Base-by-base conservation (phyloP, 1,140 invertebrate species). In the Myzus persicae region DNA sequence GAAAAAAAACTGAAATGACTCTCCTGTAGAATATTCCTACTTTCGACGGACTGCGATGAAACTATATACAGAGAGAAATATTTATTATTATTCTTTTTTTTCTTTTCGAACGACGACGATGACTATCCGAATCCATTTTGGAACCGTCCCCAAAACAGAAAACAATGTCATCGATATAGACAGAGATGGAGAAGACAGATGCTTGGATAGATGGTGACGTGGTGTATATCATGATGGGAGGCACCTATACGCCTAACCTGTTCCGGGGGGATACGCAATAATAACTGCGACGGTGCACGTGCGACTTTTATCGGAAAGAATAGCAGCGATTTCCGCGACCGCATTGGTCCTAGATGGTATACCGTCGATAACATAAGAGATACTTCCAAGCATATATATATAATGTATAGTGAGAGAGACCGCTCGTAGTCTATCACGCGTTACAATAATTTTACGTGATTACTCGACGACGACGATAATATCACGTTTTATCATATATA, bases 401-500 rank as follows among this genome's bases (percentile, higher is more conserved):
- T 67, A 67, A 0, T 0, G 31, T 2, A 59, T 8, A 31, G 31
- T 5, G 31, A 67, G 11, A n/a, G 31, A 67, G 88, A 93, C 93
- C 81, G 81, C 9, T 84, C 81, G 38, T 40, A 84, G 22, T 26
- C 81, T 38, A 40, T 84, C 81, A 84, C 24, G 81, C 81, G 38
- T 84, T 40, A 84, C 81, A 42, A 84, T 22, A 84, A 36, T 84
- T 84, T 40, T 26, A 40, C 36, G 81, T 40, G 81, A 84, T 84
- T 84, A 84, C 93, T 82, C 59, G 59, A 67, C 54, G 94, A 93
- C 81, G 38, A 89, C 31, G 48, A 67, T 76, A 94, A 76, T 59
- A 81, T 89, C 36, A 9, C n/a, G 59, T 67, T 31, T 67, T 31
- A 67, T 67, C 59, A 67, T n/a, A 67, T n/a, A n/a, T n/a, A 67